These are phyloP conservation scores for Rachycentron canadum DNA, from an alignment of 2,797 vertebrate genomes.

Conservation along the genomic window DNA sequence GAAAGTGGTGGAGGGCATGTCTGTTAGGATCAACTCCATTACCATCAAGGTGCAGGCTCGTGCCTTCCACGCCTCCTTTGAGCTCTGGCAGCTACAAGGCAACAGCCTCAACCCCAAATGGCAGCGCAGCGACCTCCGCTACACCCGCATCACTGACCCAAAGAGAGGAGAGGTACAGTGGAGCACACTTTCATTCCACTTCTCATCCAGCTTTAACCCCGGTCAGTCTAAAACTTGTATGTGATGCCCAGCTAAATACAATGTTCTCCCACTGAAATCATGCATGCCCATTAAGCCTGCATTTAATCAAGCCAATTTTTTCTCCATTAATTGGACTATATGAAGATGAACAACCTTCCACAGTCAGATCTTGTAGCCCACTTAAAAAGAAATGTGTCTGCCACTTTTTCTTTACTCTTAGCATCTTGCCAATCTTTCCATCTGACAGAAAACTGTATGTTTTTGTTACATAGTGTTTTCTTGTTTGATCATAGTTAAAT, in stretches of 20 bases:
- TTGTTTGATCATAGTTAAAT: slow-evolving; percentile 23
- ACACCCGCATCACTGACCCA: slow-evolving; percentile 94
- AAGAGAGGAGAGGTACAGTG: slow-evolving; percentile 93
- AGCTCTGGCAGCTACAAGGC: slow-evolving; percentile 98
- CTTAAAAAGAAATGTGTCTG: slow-evolving; percentile 31
- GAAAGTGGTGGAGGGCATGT: slow-evolving; percentile 99
- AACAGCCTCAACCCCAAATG: slow-evolving; percentile 97
- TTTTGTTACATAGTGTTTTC: slow-evolving; percentile 5
- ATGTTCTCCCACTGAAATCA: background rate
- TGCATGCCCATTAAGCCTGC: slow-evolving; percentile 25
- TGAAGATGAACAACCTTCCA: slow-evolving; percentile 29
- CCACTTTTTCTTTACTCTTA: background rate
- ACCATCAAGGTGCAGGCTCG: slow-evolving; percentile 96
- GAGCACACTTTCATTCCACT: background rate
- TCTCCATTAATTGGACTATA: slow-evolving; percentile 22
- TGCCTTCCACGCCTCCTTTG: slow-evolving; percentile 97
- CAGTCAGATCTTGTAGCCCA: slow-evolving; percentile 31
- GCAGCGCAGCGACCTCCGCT: slow-evolving; percentile 94
- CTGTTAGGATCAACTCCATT: slow-evolving; percentile 95
- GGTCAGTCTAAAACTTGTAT: background rate
- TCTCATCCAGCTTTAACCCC: background rate
- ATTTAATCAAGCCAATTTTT: slow-evolving; percentile 45
- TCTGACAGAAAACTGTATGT: background rate
- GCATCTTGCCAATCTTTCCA: background rate
- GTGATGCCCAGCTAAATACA: background rate